A percentile compares a stretch with the other conserved stretches of the same genome.
phyloP scores from a whole-genome alignment of 1,140 invertebrate species.

The Stenopsyche tienmushanensis region DNA sequence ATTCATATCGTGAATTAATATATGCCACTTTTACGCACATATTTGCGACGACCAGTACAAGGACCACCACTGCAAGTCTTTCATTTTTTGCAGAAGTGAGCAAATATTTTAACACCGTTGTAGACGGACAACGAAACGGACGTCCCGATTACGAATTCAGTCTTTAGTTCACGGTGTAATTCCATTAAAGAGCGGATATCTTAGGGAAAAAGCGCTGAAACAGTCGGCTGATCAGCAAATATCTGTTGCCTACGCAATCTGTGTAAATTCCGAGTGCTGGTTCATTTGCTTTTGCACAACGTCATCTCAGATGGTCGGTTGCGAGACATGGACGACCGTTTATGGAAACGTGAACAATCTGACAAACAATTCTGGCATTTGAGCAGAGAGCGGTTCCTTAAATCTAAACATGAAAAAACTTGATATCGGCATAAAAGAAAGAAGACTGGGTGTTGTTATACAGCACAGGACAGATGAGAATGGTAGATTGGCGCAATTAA shows the following conservation, averaged over 20 bases:
- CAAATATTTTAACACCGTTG: too few relatives aligned
- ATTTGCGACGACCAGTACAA: background rate
- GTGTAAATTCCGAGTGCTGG: background rate
- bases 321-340: background rate
- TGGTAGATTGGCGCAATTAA: too few relatives aligned
- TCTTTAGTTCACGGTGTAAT: background rate
- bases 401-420: too few relatives aligned
- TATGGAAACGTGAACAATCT: constrained; percentile 9
- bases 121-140: background rate
- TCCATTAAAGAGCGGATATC: background rate
- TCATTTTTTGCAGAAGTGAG: too few relatives aligned
- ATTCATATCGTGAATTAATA: too few relatives aligned
- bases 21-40: too few relatives aligned
- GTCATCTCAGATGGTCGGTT: background rate
- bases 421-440: too few relatives aligned
- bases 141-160: background rate
- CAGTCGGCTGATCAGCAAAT: background rate
- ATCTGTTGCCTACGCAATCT: background rate
- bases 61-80: too few relatives aligned
- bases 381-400: background rate
- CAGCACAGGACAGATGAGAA: too few relatives aligned
- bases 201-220: background rate
- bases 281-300: constrained; percentile 11
- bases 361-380: background rate
- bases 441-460: too few relatives aligned